Base-by-base conservation (phyloP, 2,113 vertebrate species). In the Grantiella picta region DNA sequence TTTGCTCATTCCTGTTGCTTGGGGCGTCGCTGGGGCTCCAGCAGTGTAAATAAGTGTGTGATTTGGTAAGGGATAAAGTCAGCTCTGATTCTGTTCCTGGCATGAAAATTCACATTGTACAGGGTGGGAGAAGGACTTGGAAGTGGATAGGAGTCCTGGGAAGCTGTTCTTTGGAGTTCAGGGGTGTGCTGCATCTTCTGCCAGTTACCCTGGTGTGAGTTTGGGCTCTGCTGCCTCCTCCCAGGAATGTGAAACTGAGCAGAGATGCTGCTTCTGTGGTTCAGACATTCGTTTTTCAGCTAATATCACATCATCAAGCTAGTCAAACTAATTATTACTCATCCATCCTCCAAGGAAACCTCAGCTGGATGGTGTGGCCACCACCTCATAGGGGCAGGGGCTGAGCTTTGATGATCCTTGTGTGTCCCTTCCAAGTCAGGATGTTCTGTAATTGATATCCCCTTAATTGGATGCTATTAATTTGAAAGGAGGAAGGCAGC, bases 1-100 rank as follows among this genome's bases (percentile, higher is more conserved):
- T 87, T 78, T 68, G 31, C 1, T 0, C 0, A 0, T n/a, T 57
- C 20, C 16, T 88, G 54, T 49, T 22, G 68, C 0, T 0, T 0
- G 0, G 66, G 53, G 61, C 40, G 15, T 83, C 3, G 0, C 71
- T 8, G 15, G 45, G 69, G 64, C 27, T 57, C 24, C 68, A 77
- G 61, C 0, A 0, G 7, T 60, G 68, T 33, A 65, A 66, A 27
- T 10, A 22, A 36, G 17, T 24, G 2, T 52, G 6, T 47, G 53
- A 28, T 22, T 60, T 36, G 36, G 15, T 40, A 22, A 68, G 35
- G 12, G 40, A 18, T 29, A 7, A 52, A 63, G 20, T 65, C 47
- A 20, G 35, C 66, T 76, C n/a, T 6, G 7, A 16, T 70, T 65
- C 78, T 5, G 0, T 45, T 76, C 66, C 57, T 89, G 71, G 29